Percentiles rank a stretch among this genome's conserved stretches.
Conservation (phyloP, 30 jellyfish, hydroid and myxozoan species). For the Pseudorhiza aurosa region DNA sequence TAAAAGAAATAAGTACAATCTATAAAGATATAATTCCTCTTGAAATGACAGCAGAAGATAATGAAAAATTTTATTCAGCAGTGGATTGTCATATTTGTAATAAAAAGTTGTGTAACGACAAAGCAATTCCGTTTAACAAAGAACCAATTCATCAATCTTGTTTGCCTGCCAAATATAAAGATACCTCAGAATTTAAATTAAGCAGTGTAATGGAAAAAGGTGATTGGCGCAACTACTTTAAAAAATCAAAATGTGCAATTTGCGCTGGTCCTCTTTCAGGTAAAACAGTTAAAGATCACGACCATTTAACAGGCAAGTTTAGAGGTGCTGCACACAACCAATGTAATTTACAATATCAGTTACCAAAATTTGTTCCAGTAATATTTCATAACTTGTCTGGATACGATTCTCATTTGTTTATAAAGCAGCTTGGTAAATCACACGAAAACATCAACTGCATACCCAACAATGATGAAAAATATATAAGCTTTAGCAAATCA, state of each 20-base stretch:
- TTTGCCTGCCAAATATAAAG: background rate
- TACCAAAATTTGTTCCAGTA: constrained; percentile 47
- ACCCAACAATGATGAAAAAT: no score
- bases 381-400: constrained; percentile 62
- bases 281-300: constrained; percentile 40
- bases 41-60: constrained; percentile 6
- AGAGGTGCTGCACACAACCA: constrained; percentile 55
- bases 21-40: background rate
- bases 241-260: background rate
- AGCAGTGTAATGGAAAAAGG: background rate
- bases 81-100: constrained; percentile 26
- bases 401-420: constrained; percentile 47
- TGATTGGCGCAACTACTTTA: background rate
- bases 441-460: no score
- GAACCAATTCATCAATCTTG: no score
- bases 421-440: constrained; percentile 21
- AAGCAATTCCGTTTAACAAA: no score
- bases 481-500: no score
- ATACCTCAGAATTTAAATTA: background rate
- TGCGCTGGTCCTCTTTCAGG: constrained; percentile 1
- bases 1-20: background rate
- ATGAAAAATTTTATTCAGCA: background rate
- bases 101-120: background rate
- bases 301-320: constrained; percentile 59
- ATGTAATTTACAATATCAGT: constrained; percentile 41